phyloP scores from a whole-genome alignment of 2,888 invertebrate species.

The Lepidochrysops patricia region DNA sequence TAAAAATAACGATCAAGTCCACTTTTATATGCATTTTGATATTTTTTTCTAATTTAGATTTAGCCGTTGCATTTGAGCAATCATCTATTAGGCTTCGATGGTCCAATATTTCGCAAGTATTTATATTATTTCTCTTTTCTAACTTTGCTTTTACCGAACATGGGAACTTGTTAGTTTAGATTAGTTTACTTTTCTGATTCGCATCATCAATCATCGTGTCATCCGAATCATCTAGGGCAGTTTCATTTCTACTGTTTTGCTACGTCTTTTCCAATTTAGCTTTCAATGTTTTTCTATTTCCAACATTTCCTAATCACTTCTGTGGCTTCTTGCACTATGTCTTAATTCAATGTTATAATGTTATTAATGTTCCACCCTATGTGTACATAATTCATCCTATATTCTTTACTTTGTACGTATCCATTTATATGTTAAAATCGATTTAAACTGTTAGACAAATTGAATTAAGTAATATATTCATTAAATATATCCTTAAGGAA shows the following conservation, averaged over 20 bases:
- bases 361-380: neutral
- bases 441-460: neutral
- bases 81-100: constrained; percentile 19
- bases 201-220: constrained; percentile 2
- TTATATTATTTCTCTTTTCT: constrained; percentile 3
- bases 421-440: neutral
- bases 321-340: constrained; percentile 14
- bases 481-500: neutral
- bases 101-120: constrained; percentile 6
- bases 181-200: constrained; percentile 1
- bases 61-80: constrained; percentile 21
- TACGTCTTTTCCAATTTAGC: constrained; percentile 9
- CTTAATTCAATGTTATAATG: constrained; percentile 3
- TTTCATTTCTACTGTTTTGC: constrained; percentile 7
- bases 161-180: neutral
- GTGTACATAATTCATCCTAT: neutral
- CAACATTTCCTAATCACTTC: constrained; percentile 9
- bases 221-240: constrained; percentile 1
- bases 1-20: constrained; percentile 75
- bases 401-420: neutral
- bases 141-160: neutral
- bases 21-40: constrained; percentile 47
- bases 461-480: neutral
- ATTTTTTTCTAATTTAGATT: constrained; percentile 26
- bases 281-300: constrained; percentile 13